Percentiles rank a stretch among this genome's conserved stretches.
Conservation (phyloP, 2,113 vertebrate species). For the Muscicapa adusta region DNA sequence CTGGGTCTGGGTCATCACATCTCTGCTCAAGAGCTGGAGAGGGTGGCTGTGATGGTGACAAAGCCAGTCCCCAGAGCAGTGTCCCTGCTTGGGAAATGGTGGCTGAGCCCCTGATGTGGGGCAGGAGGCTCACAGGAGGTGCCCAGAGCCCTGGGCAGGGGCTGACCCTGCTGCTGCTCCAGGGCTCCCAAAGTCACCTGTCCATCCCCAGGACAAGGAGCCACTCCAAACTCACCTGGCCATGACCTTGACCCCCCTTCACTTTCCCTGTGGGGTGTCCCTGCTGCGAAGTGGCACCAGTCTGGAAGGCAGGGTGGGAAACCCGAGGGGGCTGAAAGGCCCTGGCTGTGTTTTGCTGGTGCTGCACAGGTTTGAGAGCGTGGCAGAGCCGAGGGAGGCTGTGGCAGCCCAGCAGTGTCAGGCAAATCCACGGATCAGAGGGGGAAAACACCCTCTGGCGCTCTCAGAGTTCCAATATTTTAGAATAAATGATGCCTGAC, state of each 20-base stretch:
- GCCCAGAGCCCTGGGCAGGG: background rate
- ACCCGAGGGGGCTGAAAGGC: background rate
- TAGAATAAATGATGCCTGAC: slow-evolving; percentile 25
- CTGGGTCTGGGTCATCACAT: background rate
- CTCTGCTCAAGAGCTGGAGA: background rate
- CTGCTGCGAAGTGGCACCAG: background rate
- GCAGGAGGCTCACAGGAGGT: background rate
- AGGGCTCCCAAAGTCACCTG: background rate
- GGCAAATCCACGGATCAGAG: background rate
- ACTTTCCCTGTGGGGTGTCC: fast-evolving
- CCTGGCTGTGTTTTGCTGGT: background rate
- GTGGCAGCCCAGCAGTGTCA: background rate
- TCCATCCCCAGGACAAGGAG: background rate
- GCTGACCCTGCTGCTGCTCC: background rate
- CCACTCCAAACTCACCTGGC: background rate
- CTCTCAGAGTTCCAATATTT: background rate
- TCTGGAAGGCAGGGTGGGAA: background rate
- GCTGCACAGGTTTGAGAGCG: fast-evolving
- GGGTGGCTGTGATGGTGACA: background rate
- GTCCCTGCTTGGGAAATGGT: background rate
- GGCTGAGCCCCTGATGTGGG: background rate
- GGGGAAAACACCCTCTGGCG: background rate
- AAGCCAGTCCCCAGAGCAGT: background rate
- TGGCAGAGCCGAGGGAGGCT: background rate
- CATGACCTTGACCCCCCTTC: background rate